Evolutionary conservation across 2,797 vertebrate genomes (phyloP).

Genomic region (Falco naumanni): DNA sequence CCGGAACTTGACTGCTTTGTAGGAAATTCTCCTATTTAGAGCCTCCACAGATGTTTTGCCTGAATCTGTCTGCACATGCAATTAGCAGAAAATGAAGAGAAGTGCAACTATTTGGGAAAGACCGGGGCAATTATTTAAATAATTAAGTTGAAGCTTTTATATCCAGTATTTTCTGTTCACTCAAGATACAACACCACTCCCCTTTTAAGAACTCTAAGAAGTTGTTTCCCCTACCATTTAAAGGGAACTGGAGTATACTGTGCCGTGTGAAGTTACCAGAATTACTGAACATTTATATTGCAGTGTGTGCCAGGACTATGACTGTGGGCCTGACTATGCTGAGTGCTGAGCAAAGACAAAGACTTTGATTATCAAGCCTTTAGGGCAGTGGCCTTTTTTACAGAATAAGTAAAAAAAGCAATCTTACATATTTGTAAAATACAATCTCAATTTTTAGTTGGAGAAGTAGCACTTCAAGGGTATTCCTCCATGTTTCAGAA

Average conservation of each 20-base stretch:
- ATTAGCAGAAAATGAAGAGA: constrained; percentile 27
- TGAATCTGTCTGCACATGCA: constrained; percentile 26
- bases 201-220: neutral
- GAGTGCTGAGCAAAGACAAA: neutral
- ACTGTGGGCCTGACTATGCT: accelerated
- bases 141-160: neutral
- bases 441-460: neutral
- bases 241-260: neutral
- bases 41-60: constrained; percentile 7
- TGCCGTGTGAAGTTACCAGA: neutral
- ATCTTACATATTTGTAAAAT: neutral
- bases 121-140: neutral
- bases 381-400: neutral
- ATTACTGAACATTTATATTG: neutral
- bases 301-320: neutral
- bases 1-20: neutral
- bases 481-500: neutral
- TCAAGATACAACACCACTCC: neutral
- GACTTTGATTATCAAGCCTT: neutral
- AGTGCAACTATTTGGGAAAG: constrained; percentile 8
- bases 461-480: neutral
- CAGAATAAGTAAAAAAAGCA: neutral
- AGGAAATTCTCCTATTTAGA: neutral
- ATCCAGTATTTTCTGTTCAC: neutral
- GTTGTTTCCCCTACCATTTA: neutral